Percentiles rank a stretch among this genome's conserved stretches.
Evolutionary conservation across 2,797 vertebrate genomes (phyloP).

Genomic region (Darevskia nairensis): DNA sequence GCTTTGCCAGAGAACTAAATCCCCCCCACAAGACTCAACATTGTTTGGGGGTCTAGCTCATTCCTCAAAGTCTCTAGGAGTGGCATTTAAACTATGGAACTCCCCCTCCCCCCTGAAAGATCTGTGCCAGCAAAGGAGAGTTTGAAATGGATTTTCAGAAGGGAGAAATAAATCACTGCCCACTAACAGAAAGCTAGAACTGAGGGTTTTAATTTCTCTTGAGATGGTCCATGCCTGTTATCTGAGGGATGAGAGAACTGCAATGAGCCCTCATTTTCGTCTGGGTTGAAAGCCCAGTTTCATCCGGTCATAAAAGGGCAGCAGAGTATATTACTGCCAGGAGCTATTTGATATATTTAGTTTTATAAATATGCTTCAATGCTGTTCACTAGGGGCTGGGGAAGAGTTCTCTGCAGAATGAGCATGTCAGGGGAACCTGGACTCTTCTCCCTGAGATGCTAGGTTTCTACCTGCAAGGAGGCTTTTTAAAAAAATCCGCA

Average conservation of each 20-base stretch:
- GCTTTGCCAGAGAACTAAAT: neutral
- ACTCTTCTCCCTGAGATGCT: neutral
- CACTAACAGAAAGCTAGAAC: neutral
- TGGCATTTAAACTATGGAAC: too few species aligned
- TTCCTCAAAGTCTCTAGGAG: too few species aligned
- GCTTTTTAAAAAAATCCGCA: neutral
- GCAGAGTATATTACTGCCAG: neutral
- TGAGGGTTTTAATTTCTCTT: neutral
- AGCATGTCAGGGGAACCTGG: too few species aligned
- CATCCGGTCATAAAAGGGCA: neutral
- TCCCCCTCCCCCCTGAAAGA: too few species aligned
- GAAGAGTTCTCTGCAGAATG: too few species aligned
- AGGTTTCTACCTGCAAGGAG: neutral
- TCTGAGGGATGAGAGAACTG: neutral
- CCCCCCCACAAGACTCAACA: too few species aligned
- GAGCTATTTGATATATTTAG: neutral
- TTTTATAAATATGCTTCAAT: too few species aligned
- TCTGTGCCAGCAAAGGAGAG: rapidly evolving
- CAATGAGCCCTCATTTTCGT: neutral
- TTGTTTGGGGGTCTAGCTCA: too few species aligned
- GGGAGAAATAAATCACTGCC: neutral
- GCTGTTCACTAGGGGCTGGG: too few species aligned
- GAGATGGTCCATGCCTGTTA: neutral
- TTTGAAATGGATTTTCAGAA: neutral
- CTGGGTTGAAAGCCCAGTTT: neutral